Evolutionary conservation across 2,888 invertebrate species (phyloP).

Genomic region (Pherbina coryleti): DNA sequence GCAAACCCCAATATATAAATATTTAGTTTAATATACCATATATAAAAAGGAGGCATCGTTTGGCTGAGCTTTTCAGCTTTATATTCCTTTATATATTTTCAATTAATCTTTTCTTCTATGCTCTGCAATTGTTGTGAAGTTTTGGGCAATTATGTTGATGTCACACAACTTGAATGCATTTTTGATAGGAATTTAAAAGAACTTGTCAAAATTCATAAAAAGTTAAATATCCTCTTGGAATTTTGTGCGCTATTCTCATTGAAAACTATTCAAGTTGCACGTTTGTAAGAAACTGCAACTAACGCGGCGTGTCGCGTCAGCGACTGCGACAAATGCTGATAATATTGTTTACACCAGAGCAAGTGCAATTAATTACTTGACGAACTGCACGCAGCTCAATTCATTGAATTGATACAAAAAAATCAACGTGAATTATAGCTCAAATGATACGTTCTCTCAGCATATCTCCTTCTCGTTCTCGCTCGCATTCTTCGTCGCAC

Average conservation of each 20-base stretch:
- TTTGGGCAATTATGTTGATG: neutral
- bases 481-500: neutral
- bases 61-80: neutral
- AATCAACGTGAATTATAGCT: no score
- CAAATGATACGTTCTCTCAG: no score
- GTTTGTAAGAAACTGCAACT: neutral
- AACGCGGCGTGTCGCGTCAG: neutral
- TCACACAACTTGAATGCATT: no score
- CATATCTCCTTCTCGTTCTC: no score
- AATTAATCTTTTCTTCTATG: constrained; percentile 5
- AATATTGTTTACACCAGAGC: neutral
- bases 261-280: constrained; percentile 1
- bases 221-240: neutral
- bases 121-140: neutral
- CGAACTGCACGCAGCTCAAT: no score
- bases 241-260: constrained; percentile 10
- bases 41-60: neutral
- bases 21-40: neutral
- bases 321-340: constrained; percentile 5
- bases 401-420: no score
- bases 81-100: constrained; percentile 7
- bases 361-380: constrained; percentile 11
- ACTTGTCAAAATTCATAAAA: neutral
- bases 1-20: neutral
- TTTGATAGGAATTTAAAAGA: no score